Base-by-base conservation (phyloP, 92 coral and sea anemone species). In the Palythoa heliodiscus region DNA sequence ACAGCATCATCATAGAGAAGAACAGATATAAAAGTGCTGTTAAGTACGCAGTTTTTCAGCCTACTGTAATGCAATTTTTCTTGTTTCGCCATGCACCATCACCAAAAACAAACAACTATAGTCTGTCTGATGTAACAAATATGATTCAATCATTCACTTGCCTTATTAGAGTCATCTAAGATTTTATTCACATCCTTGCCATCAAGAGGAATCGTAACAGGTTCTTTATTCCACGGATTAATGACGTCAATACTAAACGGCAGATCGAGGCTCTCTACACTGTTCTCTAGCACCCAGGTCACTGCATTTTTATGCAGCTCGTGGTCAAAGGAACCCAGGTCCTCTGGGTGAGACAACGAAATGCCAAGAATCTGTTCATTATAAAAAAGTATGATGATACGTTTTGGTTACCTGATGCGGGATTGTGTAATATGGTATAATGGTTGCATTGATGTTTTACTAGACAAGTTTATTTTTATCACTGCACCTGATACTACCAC, bases 271-370 rank as follows among this genome's bases (percentile, higher is more conserved):
- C 89, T 90, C 37, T 89, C 90, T 6, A 96, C 93, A 78, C 93
- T 87, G 89, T 95, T 95, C 71, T 94, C 98, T 68, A 82, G 90
- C 1, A 94, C 88, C 95, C 93, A 96, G 68, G 88, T 82, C 54
- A 94, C 96, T 76, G 88, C 87, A 73, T 91, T 94, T 74, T 87
- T 84, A 76, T 96, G 96, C 17, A 96, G 96, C 72, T 94, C 89
- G 43, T 89, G 84, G 69, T 96, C 98, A 90, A 96, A 94, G 6
- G 98, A 96, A 55, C 93, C 87, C 52, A 96, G 91, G 89, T 96
- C 98, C 48, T 91, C 96, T 23, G 98, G 98, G 70, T 92, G 98
- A 71, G 94, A 89, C 70, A 96, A 85, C 23, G 94, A 89, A 14
- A 96, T 88, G 54, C 98, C 93, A 70, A 96, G 98, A 57, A 96